Percentiles rank a stretch among this genome's conserved stretches.
phyloP scores from a whole-genome alignment of 2,888 invertebrate genomes.

The Cosmopolites sordidus region DNA sequence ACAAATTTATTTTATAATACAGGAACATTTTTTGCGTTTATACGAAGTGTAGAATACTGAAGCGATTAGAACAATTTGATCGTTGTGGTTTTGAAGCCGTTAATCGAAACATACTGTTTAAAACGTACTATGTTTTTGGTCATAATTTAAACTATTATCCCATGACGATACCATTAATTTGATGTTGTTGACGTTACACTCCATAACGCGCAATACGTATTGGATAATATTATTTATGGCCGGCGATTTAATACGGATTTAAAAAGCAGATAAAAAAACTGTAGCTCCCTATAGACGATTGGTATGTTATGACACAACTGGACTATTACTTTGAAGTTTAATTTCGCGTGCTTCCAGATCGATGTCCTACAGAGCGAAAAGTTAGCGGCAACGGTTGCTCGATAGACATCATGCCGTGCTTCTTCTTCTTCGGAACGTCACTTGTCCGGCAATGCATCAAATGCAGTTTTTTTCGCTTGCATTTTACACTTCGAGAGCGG shows the following conservation, averaged over 20 bases:
- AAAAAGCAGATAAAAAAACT: constrained; percentile 3
- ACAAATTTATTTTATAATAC: too few species aligned
- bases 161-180: background rate
- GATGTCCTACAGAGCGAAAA: constrained; percentile 22
- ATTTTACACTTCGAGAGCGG: constrained; percentile 2
- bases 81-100: too few species aligned
- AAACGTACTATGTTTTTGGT: too few species aligned
- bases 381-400: constrained; percentile 18
- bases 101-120: too few species aligned
- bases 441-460: constrained; percentile 5
- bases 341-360: constrained; percentile 23
- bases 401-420: constrained; percentile 20
- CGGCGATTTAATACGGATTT: constrained; percentile 12
- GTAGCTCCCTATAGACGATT: constrained; percentile 19
- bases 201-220: background rate
- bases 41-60: too few species aligned
- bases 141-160: too few species aligned
- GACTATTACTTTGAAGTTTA: constrained; percentile 22
- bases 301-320: constrained; percentile 22
- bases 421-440: constrained; percentile 10
- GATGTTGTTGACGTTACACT: background rate
- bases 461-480: background rate
- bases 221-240: constrained; percentile 15
- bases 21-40: too few species aligned
- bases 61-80: too few species aligned